Base-by-base conservation (phyloP, 2,113 vertebrate species). In the Danionella cerebrum region DNA sequence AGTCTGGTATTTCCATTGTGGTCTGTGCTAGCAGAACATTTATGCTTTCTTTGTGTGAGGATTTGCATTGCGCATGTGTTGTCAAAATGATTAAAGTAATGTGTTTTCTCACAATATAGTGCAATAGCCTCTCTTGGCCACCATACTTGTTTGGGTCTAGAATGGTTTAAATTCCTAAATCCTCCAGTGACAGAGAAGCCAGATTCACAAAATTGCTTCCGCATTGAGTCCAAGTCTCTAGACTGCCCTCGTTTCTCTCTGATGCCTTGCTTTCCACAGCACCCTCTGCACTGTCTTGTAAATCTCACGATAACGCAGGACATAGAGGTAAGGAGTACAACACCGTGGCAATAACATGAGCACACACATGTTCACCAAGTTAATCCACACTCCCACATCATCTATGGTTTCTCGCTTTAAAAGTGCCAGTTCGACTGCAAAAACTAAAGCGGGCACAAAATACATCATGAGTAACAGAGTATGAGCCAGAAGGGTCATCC, bases 401-500 rank as follows among this genome's bases (percentile, higher is more conserved):
- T 44, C 38, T 10, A 50, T 50, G 13, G 80, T 75, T 4, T 51
- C 8, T 3, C 52, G 8, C 13, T 19, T 31, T 3, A 86, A 83
- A 50, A 89, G 60, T 13, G 60, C 53, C 22, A 90, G 73, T 71
- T 90, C 87, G 36, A 84, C 2, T 11, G 65, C 77, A 72, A 90
- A 89, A 42, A 91, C 54, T 53, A 91, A 77, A 9, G 86, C 82
- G 0, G 90, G 85, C n/a, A 53, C 5, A 5, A 92, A 85, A 42
- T 90, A 91, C 12, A 90, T 79, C 5, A 86, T 52, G 1, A 91
- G 85, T 44, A 91, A 72, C 4, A 87, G 16, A 1, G 80, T 79
- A 8, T 93, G 89, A 1, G 82, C 84, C 41, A 91, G 75, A 50
- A 91, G 69, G 0, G 88, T 92, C 22, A 88, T 79, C n/a, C 84